A percentile compares a stretch with the other conserved stretches of the same genome.
Evolutionary conservation across 2,797 vertebrate genomes (phyloP).

Genomic region (Paratrypauchen microcephalus): DNA sequence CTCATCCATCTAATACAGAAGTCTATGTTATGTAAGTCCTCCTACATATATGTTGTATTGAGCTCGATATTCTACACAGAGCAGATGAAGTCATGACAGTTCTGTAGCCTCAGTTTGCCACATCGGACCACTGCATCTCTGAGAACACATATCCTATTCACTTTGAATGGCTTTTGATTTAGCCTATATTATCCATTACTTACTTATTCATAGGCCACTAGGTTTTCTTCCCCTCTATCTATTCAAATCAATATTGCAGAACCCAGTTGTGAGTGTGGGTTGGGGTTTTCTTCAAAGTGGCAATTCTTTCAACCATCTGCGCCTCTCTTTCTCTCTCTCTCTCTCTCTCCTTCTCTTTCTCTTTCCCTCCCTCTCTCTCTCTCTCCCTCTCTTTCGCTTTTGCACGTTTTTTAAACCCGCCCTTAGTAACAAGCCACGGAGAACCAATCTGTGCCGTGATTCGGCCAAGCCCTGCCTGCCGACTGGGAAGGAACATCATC

Average conservation of each 20-base stretch:
- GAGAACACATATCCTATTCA: slow-evolving; percentile 73
- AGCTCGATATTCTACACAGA: slow-evolving; percentile 36
- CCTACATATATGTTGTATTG: neutral
- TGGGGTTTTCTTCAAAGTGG: slow-evolving; percentile 81
- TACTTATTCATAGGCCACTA: slow-evolving; percentile 81
- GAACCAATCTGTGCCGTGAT: slow-evolving; percentile 81
- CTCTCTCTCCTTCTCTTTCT: slow-evolving; percentile 27
- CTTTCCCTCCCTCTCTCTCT: slow-evolving; percentile 31
- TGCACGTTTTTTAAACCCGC: slow-evolving; percentile 76
- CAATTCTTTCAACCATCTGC: slow-evolving; percentile 82
- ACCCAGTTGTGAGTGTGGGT: slow-evolving; percentile 78
- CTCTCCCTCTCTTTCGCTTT: slow-evolving; percentile 25
- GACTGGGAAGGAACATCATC: slow-evolving; percentile 83
- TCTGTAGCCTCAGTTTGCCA: slow-evolving; percentile 34
- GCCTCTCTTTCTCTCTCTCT: slow-evolving; percentile 62
- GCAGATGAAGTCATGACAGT: slow-evolving; percentile 28
- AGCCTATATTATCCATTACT: slow-evolving; percentile 76
- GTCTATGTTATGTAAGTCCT: neutral
- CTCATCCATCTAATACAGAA: neutral
- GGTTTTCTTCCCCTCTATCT: slow-evolving; percentile 75
- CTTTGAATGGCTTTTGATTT: slow-evolving; percentile 79
- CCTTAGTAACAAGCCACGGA: slow-evolving; percentile 82
- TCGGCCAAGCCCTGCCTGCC: slow-evolving; percentile 78
- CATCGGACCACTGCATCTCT: slow-evolving; percentile 73
- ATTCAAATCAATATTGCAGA: slow-evolving; percentile 83